These are phyloP conservation scores for Pogonocichla stellata DNA, from an alignment of 2,113 vertebrate species.

Conservation along the genomic window DNA sequence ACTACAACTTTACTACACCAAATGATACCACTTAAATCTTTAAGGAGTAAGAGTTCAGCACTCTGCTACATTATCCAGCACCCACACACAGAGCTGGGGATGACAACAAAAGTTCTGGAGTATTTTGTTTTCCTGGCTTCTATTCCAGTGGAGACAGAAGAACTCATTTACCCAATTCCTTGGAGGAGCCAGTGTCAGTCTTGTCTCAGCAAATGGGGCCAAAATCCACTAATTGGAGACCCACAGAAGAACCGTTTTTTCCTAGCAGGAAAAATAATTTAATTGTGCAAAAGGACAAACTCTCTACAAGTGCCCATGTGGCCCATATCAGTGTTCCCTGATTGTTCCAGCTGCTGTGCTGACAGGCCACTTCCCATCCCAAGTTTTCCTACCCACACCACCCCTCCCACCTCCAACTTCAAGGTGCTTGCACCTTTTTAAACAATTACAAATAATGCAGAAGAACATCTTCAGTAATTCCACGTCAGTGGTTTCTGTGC, in stretches of 20 bases:
- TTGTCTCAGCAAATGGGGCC: background rate
- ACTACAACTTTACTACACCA: background rate
- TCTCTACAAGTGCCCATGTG: background rate
- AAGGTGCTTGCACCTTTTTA: background rate
- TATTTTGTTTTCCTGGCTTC: background rate
- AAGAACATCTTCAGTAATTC: background rate
- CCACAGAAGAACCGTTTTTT: background rate
- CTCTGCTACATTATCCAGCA: too few relatives aligned
- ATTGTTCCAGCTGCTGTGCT: background rate
- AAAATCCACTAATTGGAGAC: background rate
- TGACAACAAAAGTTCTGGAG: background rate
- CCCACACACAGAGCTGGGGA: background rate
- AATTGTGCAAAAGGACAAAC: background rate
- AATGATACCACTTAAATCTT: background rate
- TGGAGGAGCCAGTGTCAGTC: background rate
- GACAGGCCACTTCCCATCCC: background rate
- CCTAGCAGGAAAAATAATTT: background rate
- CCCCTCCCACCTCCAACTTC: background rate
- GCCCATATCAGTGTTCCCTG: background rate
- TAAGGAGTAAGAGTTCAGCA: background rate
- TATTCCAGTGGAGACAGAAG: background rate
- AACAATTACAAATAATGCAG: background rate
- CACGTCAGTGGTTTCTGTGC: fast-evolving
- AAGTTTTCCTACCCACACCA: background rate
- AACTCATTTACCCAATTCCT: background rate